A percentile compares a stretch with the other conserved stretches of the same genome.
phyloP scores from a whole-genome alignment of 2,113 vertebrate genomes.

The Sebastes schlegelii region DNA sequence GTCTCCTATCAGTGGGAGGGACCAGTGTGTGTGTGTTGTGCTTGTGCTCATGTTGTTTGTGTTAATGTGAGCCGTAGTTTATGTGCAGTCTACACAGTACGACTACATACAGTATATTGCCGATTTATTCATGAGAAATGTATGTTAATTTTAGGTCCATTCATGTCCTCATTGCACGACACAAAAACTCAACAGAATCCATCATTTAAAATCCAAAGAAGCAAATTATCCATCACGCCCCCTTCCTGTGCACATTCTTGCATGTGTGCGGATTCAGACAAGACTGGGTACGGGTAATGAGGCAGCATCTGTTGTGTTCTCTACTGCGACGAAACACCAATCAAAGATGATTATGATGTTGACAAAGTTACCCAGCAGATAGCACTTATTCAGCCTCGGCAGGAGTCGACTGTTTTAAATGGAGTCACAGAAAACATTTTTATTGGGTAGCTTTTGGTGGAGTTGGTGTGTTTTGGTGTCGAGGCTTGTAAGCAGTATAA shows the following conservation, averaged over 20 bases:
- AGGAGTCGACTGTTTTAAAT: slow-evolving; percentile 60
- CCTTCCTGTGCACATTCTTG: slow-evolving; percentile 28
- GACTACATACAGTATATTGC: not conserved
- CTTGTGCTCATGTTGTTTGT: slow-evolving; percentile 35
- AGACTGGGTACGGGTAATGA: slow-evolving; percentile 67
- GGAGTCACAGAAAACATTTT: slow-evolving; percentile 41
- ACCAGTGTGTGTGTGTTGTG: slow-evolving; percentile 25
- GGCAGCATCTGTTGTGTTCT: slow-evolving; percentile 78
- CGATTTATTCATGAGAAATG: not conserved
- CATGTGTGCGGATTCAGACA: slow-evolving; percentile 38
- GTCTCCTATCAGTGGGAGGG: slow-evolving; percentile 26
- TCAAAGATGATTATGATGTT: slow-evolving; percentile 83
- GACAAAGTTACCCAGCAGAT: slow-evolving; percentile 76
- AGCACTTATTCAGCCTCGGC: slow-evolving; percentile 66
- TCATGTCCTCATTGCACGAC: not conserved
- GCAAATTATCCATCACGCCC: slow-evolving; percentile 23
- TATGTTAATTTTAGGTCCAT: not conserved
- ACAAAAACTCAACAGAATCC: slow-evolving; percentile 6
- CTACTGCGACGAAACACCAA: slow-evolving; percentile 66
- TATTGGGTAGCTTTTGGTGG: slow-evolving; percentile 18
- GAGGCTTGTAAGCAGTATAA: not conserved
- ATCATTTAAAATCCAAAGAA: slow-evolving; percentile 11
- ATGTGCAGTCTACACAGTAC: not conserved
- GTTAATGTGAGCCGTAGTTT: slow-evolving; percentile 7
- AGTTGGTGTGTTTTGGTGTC: not conserved